phyloP scores from a whole-genome alignment of 2,797 vertebrate genomes.

The Odontamblyopus rebecca region DNA sequence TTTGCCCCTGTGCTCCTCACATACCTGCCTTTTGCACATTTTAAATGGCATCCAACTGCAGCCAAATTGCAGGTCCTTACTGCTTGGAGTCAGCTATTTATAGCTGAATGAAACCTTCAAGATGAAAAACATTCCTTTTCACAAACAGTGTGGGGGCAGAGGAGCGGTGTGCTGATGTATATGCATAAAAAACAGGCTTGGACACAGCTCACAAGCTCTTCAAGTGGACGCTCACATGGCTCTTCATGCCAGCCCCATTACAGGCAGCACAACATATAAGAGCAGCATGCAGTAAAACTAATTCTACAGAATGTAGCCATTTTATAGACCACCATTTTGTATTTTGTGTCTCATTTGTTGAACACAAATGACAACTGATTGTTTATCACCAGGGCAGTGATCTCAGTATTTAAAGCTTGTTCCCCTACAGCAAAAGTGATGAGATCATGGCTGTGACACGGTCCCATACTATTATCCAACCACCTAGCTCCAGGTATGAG shows the following conservation, averaged over 20 bases:
- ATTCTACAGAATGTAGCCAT: conserved; percentile 17
- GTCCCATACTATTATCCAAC: no score
- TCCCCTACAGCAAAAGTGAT: no score
- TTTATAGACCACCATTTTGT: conserved; percentile 47
- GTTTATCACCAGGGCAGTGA: conserved; percentile 49
- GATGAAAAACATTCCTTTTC: conserved; percentile 13
- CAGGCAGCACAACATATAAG: conserved; percentile 22
- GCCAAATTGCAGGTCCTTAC: neutral
- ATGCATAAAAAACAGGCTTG: conserved; percentile 24
- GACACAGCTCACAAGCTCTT: conserved; percentile 26
- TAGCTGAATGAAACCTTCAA: conserved; percentile 13
- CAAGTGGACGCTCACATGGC: conserved; percentile 28
- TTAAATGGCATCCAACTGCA: neutral
- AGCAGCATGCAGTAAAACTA: conserved; percentile 40
- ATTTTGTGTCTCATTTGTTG: conserved; percentile 56
- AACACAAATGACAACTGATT: conserved; percentile 63
- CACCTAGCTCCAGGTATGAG: no score
- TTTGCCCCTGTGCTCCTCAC: neutral
- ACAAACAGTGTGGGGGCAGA: conserved; percentile 17
- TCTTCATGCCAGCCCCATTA: conserved; percentile 34
- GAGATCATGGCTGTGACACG: no score
- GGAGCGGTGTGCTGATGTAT: neutral
- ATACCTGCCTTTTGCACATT: neutral
- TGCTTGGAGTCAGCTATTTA: neutral
- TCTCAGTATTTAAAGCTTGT: conserved; percentile 56